Evolutionary conservation across 2,797 vertebrate genomes (phyloP).

Genomic region (Knipowitschia caucasica): DNA sequence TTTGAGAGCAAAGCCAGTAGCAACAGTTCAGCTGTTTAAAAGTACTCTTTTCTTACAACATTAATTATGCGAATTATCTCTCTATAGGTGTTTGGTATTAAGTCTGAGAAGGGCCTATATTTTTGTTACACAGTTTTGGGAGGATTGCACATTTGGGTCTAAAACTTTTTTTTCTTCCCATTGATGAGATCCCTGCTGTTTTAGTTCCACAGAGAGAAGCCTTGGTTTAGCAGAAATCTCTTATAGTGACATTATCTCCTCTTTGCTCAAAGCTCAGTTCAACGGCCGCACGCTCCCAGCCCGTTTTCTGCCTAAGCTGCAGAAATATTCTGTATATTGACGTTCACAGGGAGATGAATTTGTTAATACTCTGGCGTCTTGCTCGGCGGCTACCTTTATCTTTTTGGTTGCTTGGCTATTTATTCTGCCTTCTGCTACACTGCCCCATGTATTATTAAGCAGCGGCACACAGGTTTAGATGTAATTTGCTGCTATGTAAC

Average conservation of each 20-base stretch:
- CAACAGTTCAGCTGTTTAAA: not conserved
- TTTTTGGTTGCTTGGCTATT: constrained; percentile 41
- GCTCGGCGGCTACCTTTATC: constrained; percentile 42
- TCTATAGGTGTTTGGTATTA: not conserved
- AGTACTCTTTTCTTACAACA: not conserved
- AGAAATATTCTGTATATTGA: constrained; percentile 59
- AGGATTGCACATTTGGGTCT: not conserved
- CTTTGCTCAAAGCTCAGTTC: constrained; percentile 33
- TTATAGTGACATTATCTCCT: constrained; percentile 47
- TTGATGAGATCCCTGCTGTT: constrained; percentile 27
- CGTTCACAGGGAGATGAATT: constrained; percentile 53
- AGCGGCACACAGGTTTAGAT: constrained; percentile 61
- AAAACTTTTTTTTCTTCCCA: not conserved
- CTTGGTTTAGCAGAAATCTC: constrained; percentile 30
- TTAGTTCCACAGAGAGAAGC: constrained; percentile 20
- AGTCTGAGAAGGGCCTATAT: not conserved
- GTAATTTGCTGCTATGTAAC: constrained; percentile 73
- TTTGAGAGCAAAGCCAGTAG: not conserved
- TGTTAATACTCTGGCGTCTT: constrained; percentile 39
- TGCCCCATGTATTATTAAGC: constrained; percentile 70
- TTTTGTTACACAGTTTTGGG: not conserved
- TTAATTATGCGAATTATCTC: not conserved
- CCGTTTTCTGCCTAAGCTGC: constrained; percentile 58
- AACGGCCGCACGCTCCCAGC: constrained; percentile 23
- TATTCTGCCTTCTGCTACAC: constrained; percentile 47